These are phyloP conservation scores for Emydura subglobosa DNA, from an alignment of 2,113 vertebrate genomes.

Conservation along the genomic window DNA sequence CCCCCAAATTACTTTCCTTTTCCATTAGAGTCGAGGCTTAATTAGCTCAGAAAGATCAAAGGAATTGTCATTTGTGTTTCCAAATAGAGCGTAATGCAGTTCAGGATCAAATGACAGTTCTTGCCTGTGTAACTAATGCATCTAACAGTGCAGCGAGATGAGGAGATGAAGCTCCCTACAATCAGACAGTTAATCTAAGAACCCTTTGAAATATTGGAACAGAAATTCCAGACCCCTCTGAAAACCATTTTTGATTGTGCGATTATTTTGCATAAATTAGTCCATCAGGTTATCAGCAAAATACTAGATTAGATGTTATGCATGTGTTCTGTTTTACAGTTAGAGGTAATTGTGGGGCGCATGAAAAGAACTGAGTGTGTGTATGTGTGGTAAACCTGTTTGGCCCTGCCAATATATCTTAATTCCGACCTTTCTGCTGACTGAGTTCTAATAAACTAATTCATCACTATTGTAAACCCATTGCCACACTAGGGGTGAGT, in stretches of 20 bases:
- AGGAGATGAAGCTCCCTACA: background rate
- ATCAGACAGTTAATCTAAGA: conserved; percentile 6
- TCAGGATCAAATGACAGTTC: fast-evolving
- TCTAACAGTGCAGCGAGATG: background rate
- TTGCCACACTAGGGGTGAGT: too few relatives aligned
- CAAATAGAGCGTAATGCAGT: background rate
- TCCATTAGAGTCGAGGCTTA: background rate
- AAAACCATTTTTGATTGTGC: background rate
- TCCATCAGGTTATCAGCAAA: background rate
- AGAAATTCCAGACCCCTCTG: background rate
- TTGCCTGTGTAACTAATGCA: background rate
- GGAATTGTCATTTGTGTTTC: background rate
- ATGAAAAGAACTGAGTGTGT: background rate
- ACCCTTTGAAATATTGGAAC: background rate
- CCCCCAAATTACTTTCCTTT: background rate
- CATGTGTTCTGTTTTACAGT: background rate
- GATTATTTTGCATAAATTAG: background rate
- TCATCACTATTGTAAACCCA: too few relatives aligned
- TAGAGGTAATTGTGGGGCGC: background rate
- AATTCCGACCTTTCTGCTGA: conserved; percentile 8
- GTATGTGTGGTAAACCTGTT: conserved; percentile 35
- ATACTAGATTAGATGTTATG: background rate
- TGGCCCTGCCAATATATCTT: conserved; percentile 9
- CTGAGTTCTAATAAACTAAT: too few relatives aligned
- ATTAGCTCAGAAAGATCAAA: conserved; percentile 1